These are phyloP conservation scores for Neoseiulus cucumeris DNA, from an alignment of 1,140 invertebrate genomes.

Conservation along the genomic window DNA sequence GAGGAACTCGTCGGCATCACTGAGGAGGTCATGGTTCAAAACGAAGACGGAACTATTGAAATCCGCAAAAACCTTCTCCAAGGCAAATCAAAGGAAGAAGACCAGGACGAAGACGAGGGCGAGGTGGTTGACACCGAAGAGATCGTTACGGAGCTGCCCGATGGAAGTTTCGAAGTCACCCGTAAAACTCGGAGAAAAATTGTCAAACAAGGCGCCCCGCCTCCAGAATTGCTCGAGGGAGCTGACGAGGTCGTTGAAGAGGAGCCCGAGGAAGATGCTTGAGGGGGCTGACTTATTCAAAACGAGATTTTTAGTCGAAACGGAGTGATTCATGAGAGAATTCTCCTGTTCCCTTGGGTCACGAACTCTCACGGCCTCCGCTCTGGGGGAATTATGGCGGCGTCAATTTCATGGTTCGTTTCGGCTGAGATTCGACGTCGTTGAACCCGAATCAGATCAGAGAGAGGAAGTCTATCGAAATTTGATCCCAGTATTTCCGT, in stretches of 20 bases:
- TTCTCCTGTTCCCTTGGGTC: too few relatives aligned
- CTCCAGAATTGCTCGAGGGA: neutral
- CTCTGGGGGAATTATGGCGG: too few relatives aligned
- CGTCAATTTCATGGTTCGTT: too few relatives aligned
- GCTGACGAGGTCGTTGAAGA: neutral
- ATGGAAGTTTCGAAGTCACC: neutral
- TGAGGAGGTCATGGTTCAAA: conserved; percentile 1
- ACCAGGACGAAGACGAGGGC: neutral
- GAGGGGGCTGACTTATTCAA: too few relatives aligned
- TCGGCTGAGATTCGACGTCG: too few relatives aligned
- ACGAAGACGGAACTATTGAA: neutral
- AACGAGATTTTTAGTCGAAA: too few relatives aligned
- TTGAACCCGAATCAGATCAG: too few relatives aligned
- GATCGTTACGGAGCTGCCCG: neutral
- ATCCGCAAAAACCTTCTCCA: neutral
- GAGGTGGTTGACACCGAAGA: neutral
- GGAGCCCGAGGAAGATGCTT: neutral
- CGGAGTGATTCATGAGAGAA: too few relatives aligned
- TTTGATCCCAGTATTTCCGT: too few relatives aligned
- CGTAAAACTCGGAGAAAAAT: neutral
- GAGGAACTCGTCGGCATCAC: neutral
- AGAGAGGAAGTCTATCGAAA: too few relatives aligned
- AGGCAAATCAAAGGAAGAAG: neutral
- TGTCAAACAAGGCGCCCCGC: neutral
- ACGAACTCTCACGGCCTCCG: too few relatives aligned